These are phyloP conservation scores for Psittacula derbiana DNA, from an alignment of 2,797 vertebrate species.

Conservation along the genomic window DNA sequence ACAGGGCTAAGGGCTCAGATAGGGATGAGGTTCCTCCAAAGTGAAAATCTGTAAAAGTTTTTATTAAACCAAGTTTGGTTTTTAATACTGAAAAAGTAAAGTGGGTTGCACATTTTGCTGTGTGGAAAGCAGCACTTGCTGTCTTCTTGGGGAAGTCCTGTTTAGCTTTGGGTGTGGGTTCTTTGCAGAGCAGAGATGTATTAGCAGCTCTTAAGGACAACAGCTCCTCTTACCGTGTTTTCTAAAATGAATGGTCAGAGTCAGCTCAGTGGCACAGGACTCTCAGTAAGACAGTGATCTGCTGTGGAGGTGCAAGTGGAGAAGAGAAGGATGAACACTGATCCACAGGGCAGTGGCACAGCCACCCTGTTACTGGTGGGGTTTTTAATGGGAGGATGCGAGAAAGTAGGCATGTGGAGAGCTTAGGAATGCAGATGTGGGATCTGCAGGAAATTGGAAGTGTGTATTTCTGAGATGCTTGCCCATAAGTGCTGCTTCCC, in stretches of 20 bases:
- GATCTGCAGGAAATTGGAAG: background rate
- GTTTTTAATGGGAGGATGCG: background rate
- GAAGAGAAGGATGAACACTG: background rate
- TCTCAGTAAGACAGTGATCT: background rate
- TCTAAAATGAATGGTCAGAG: background rate
- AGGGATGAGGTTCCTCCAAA: background rate
- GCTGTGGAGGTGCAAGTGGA: background rate
- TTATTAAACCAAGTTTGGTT: background rate
- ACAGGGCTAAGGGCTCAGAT: background rate
- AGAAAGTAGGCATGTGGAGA: background rate
- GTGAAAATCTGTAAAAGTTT: background rate
- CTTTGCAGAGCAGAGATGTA: background rate
- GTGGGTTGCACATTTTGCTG: background rate
- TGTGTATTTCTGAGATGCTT: background rate
- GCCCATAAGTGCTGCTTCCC: background rate
- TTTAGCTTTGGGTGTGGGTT: background rate
- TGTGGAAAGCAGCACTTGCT: background rate
- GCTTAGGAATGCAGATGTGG: background rate
- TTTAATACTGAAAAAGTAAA: background rate
- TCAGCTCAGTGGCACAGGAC: background rate
- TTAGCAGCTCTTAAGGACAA: background rate
- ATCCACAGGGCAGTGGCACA: background rate
- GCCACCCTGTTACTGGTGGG: fast-evolving
- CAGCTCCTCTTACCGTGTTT: background rate
- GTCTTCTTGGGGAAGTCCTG: background rate